Percentiles rank a stretch among this genome's conserved stretches.
Conservation (phyloP, 2,797 vertebrate species). For the Corythornis leucogaster region DNA sequence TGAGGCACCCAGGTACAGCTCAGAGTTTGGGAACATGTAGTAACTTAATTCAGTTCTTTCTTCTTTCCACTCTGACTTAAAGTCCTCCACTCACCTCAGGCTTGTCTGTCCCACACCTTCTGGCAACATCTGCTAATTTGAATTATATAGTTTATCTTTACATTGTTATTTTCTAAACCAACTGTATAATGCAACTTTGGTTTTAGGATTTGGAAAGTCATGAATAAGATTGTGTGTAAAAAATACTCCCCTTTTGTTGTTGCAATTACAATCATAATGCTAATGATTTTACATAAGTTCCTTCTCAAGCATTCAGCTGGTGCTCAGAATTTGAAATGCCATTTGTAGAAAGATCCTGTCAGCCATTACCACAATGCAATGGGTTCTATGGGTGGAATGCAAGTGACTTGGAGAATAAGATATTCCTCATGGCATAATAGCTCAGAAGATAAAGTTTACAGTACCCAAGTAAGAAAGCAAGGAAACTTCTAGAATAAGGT, state of each 20-base stretch:
- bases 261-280: neutral
- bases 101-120: neutral
- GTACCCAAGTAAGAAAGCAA: neutral
- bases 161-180: neutral
- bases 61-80: neutral
- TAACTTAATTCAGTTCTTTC: neutral
- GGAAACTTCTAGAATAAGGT: neutral
- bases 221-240: neutral
- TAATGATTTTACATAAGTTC: neutral
- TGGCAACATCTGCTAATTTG: neutral
- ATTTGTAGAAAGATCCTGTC: neutral
- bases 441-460: neutral
- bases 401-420: neutral
- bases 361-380: neutral
- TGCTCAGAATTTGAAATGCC: neutral
- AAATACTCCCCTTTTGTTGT: neutral
- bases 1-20: conserved; percentile 85
- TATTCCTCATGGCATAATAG: neutral
- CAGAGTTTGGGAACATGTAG: neutral
- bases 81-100: neutral
- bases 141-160: neutral
- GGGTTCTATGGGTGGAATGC: neutral
- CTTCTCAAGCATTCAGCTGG: neutral
- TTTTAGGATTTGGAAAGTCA: neutral
- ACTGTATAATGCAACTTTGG: neutral